Evolutionary conservation across 37 sponge, comb jelly and placozoan species (phyloP).

Genomic region (Halisarca cf. caerulea): DNA sequence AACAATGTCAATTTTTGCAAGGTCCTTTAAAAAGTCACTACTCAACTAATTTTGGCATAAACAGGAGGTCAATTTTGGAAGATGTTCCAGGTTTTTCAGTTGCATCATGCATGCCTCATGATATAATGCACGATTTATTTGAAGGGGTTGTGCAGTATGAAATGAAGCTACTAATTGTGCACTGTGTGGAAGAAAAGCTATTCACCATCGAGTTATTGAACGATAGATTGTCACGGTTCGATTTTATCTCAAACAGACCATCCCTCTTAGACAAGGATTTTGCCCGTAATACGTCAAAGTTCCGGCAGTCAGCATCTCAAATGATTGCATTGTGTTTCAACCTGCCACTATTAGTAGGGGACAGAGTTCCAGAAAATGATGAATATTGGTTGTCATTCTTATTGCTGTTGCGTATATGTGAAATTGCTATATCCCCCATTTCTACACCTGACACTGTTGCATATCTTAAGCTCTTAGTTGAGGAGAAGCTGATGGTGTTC

Average conservation of each 20-base stretch:
- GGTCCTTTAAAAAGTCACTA: slow-evolving; percentile 14
- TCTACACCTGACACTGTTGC: slow-evolving; percentile 29
- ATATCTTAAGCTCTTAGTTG: slow-evolving; percentile 40
- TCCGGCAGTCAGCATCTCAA: slow-evolving; percentile 44
- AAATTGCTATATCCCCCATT: slow-evolving; percentile 26
- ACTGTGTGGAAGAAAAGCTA: slow-evolving; percentile 15
- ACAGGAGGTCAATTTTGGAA: slow-evolving; percentile 22
- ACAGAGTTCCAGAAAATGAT: slow-evolving; percentile 54
- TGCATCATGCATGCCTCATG: slow-evolving; percentile 26
- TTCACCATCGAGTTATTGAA: slow-evolving; percentile 26
- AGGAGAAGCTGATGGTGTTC: slow-evolving; percentile 37
- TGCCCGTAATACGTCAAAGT: neutral
- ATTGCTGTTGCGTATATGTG: slow-evolving; percentile 35
- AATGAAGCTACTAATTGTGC: slow-evolving; percentile 11
- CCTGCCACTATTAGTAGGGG: slow-evolving; percentile 41
- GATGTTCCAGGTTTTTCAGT: slow-evolving; percentile 42
- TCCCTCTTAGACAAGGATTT: neutral
- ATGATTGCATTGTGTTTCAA: slow-evolving; percentile 28
- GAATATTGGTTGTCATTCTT: slow-evolving; percentile 49
- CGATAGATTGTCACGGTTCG: slow-evolving; percentile 23
- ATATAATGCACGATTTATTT: slow-evolving; percentile 57
- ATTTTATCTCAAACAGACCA: slow-evolving; percentile 33
- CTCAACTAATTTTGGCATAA: slow-evolving; percentile 43
- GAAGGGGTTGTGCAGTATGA: slow-evolving; percentile 51
- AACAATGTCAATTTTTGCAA: slow-evolving; percentile 19